Evolutionary conservation across 64 coral and sea anemone genomes (phyloP), one percentile per base, ranked within the genome.

Genomic region (Pachyseris speciosa): DNA sequence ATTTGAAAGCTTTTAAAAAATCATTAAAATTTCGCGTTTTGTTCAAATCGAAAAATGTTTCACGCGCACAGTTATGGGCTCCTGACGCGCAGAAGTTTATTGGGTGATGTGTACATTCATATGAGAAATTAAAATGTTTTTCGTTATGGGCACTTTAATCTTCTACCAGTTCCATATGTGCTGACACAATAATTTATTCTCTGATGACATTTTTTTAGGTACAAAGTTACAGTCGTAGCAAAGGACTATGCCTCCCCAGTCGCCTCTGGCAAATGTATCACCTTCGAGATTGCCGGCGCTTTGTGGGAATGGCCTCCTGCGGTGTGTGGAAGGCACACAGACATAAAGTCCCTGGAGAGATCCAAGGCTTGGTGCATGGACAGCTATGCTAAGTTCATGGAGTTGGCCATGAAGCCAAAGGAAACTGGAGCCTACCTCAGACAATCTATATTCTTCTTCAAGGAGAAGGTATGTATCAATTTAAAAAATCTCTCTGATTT

Each of bases 391-490:
- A 79, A 79, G 75, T 79, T 79, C 33, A 79, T 79, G 75, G 75
- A 79, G 50, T 57, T 79, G 15, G 75, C 75, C 29, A 79, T 79
- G 75, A 79, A 79, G 16, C 50, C 75, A 58, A 79, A 79, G 47
- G 75, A 79, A 79, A 79, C 75, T 79, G 75, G 75, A 79, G 75
- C 75, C 30, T 79, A 57, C 75, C 75, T 79, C 26, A 79, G 75
- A 37, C 75, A 79, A 79, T 79, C 75, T 37, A 20, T 81, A 7
- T 81, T 81, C 33, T 81, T 61, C 77, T 81, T 81, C 37, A 81
- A 81, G 22, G 53, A 81, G 15, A 81, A 61, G 77, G 70, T 74
- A 47, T 40, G 17, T 27, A 17, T 1, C n/a, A 16, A 71, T 71
- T 71, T 29, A 7, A 2, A 19, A 15, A 37, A 37, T 0, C 49